phyloP scores from a whole-genome alignment of 2,888 invertebrate genomes.

The Xestia rhomboidea region DNA sequence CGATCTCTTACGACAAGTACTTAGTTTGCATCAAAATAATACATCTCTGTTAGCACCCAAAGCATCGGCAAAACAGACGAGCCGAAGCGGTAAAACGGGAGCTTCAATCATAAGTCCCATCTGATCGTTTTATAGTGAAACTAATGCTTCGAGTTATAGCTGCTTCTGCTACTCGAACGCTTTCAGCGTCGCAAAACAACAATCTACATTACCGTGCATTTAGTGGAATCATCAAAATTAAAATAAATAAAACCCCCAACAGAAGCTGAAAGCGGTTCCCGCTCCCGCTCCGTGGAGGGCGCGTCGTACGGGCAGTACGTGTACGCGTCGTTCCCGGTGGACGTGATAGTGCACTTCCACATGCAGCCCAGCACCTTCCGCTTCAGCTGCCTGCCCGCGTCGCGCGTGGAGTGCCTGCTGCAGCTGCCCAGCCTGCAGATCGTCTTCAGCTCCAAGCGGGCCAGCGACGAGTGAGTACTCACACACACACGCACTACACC shows the following conservation, averaged over 20 bases:
- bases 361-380: conserved; percentile 99
- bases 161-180: no score
- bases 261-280: conserved; percentile 81
- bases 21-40: no score
- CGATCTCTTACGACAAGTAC: no score
- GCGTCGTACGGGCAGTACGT: conserved; percentile 94
- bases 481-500: background rate
- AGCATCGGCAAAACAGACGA: no score
- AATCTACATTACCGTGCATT: no score
- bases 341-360: conserved; percentile 99
- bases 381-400: conserved; percentile 98
- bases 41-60: no score
- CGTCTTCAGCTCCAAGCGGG: conserved; percentile 98
- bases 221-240: background rate
- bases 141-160: no score
- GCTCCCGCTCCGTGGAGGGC: conserved; percentile 81
- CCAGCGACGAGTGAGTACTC: conserved; percentile 92
- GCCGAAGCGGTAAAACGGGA: no score
- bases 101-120: no score
- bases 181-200: no score
- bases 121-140: no score
- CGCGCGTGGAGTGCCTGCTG: conserved; percentile 98
- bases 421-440: conserved; percentile 99
- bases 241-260: conserved; percentile 49
- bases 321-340: conserved; percentile 98